Conservation (phyloP, 2,888 invertebrate genomes). For the Tanypteryx hageni region DNA sequence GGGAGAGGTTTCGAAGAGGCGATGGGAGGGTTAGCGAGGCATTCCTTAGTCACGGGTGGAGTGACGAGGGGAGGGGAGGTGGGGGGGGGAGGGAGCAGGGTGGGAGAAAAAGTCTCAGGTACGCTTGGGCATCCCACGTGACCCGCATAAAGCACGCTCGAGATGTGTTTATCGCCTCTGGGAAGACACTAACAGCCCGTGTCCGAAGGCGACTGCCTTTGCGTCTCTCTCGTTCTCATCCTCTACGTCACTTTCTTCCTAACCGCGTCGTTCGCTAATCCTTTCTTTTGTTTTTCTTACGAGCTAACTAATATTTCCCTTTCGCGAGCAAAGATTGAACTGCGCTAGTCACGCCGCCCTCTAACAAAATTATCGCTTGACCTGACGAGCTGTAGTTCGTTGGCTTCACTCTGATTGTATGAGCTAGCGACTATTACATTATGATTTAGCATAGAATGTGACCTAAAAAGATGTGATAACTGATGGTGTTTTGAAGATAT, state of each 20-base stretch:
- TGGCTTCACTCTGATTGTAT: too few relatives aligned
- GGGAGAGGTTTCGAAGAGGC: neutral
- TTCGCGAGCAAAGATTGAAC: too few relatives aligned
- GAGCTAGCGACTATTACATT: too few relatives aligned
- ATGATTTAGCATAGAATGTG: too few relatives aligned
- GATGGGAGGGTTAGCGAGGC: neutral
- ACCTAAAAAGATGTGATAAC: too few relatives aligned
- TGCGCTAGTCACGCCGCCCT: too few relatives aligned
- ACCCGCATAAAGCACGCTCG: slow-evolving; percentile 53
- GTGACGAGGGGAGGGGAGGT: neutral
- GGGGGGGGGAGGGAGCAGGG: neutral
- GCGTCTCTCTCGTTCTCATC: neutral
- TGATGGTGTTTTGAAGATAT: too few relatives aligned
- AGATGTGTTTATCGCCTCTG: slow-evolving; percentile 53
- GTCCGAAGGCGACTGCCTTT: slow-evolving; percentile 32
- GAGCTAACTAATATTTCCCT: too few relatives aligned
- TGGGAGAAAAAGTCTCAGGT: slow-evolving; percentile 2
- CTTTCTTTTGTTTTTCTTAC: too few relatives aligned
- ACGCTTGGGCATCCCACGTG: slow-evolving; percentile 45
- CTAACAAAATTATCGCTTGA: too few relatives aligned
- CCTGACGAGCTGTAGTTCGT: too few relatives aligned
- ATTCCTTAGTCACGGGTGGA: slow-evolving; percentile 11
- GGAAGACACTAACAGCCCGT: slow-evolving; percentile 30
- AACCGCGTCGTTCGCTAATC: too few relatives aligned
- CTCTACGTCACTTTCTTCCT: neutral